Conservation (phyloP, 2,888 invertebrate species). For the Brachypalpus laphriformis region DNA sequence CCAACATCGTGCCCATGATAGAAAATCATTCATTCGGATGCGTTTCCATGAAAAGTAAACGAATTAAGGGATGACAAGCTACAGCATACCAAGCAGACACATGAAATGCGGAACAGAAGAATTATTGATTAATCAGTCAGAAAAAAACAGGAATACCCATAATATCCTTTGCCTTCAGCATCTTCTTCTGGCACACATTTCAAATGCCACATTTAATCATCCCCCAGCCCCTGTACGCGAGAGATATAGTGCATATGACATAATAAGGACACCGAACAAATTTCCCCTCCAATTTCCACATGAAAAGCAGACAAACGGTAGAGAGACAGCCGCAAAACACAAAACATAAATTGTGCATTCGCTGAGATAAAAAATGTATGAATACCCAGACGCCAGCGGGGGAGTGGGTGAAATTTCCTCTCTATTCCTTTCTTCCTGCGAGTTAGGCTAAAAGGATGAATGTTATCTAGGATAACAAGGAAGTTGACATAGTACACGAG, state of each 20-base stretch:
- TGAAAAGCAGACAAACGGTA: neutral
- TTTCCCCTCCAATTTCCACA: neutral
- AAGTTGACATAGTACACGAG: constrained; percentile 41
- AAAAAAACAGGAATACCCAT: constrained; percentile 1
- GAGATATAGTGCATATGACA: constrained; percentile 55
- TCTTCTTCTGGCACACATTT: constrained; percentile 44
- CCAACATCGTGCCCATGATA: neutral
- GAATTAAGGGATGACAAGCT: neutral
- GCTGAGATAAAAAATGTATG: constrained; percentile 40
- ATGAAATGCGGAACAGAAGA: constrained; percentile 4
- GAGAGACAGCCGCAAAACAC: neutral
- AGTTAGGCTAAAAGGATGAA: constrained; percentile 17
- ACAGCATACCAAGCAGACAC: neutral
- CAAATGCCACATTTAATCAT: constrained; percentile 40
- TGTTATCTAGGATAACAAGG: constrained; percentile 41
- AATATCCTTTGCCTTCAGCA: neutral
- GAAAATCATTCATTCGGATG: constrained; percentile 30
- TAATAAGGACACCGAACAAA: constrained; percentile 47
- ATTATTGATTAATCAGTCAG: constrained; percentile 61
- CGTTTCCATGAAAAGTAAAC: constrained; percentile 21
- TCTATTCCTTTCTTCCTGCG: neutral
- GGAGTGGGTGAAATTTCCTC: constrained; percentile 5
- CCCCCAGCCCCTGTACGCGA: neutral
- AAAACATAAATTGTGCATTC: constrained; percentile 45
- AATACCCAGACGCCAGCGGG: constrained; percentile 37